These are phyloP conservation scores for Sanderia malayensis DNA, from an alignment of 30 jellyfish, hydroid and myxozoan genomes.

Conservation along the genomic window DNA sequence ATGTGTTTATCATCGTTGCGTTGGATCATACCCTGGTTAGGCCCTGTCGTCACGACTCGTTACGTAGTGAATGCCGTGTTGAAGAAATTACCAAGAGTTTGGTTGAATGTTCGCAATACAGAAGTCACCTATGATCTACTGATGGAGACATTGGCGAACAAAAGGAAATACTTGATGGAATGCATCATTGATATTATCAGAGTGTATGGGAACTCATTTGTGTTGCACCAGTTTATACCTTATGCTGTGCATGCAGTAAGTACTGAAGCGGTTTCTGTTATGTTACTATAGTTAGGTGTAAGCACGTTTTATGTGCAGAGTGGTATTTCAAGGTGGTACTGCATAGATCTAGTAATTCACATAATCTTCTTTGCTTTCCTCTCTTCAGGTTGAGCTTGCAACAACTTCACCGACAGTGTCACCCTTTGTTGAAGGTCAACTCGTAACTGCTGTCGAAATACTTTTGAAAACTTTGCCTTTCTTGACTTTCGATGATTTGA, in stretches of 20 bases:
- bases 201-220: conserved; percentile 75
- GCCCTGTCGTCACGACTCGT: conserved; percentile 76
- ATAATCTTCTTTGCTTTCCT: not conserved
- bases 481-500: conserved; percentile 40
- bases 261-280: not conserved
- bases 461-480: conserved; percentile 39
- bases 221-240: conserved; percentile 59
- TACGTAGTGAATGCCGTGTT: conserved; percentile 55
- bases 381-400: conserved; percentile 54
- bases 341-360: not conserved
- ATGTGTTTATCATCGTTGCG: conserved; percentile 37
- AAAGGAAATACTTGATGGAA: conserved; percentile 41
- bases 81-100: conserved; percentile 70
- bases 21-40: conserved; percentile 94
- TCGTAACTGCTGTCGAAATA: conserved; percentile 50
- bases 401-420: conserved; percentile 50
- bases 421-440: conserved; percentile 57
- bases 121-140: conserved; percentile 25
- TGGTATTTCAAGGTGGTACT: not conserved
- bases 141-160: conserved; percentile 10
- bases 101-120: conserved; percentile 30
- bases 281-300: not conserved
- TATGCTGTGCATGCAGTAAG: conserved; percentile 65
- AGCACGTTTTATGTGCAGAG: not conserved
- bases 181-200: conserved; percentile 75